phyloP scores from a whole-genome alignment of 2,888 invertebrate genomes.

The Biston stratarius region DNA sequence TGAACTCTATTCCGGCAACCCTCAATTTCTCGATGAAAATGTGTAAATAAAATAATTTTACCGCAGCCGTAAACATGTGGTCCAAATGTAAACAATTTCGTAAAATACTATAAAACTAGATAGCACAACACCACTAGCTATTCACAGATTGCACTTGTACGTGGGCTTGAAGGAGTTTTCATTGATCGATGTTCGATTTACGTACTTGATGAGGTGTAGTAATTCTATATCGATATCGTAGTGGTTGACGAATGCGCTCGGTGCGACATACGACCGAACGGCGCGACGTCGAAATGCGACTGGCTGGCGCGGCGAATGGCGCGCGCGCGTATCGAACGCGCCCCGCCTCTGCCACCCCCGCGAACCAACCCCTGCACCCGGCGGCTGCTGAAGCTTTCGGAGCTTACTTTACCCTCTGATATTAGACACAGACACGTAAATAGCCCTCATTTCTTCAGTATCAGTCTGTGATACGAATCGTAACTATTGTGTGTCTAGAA shows the following conservation, averaged over 20 bases:
- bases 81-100: slow-evolving; percentile 77
- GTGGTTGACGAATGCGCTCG: slow-evolving; percentile 71
- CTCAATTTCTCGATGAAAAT: slow-evolving; percentile 28
- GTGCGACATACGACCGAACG: slow-evolving; percentile 60
- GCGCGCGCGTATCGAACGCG: slow-evolving; percentile 85
- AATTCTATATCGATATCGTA: slow-evolving; percentile 75
- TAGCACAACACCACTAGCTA: slow-evolving; percentile 43
- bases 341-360: slow-evolving; percentile 72
- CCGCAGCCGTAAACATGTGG: slow-evolving; percentile 68
- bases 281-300: slow-evolving; percentile 77
- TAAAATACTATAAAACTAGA: slow-evolving; percentile 39
- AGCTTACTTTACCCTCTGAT: slow-evolving; percentile 53
- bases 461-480: slow-evolving; percentile 37
- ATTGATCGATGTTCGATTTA: slow-evolving; percentile 50
- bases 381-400: slow-evolving; percentile 58
- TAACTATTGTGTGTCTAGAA: slow-evolving; percentile 33
- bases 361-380: slow-evolving; percentile 68
- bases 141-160: slow-evolving; percentile 30
- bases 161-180: slow-evolving; percentile 11
- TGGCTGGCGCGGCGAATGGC: slow-evolving; percentile 63
- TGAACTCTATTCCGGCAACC: slow-evolving; percentile 19
- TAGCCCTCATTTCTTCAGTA: slow-evolving; percentile 38
- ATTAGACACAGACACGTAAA: slow-evolving; percentile 44
- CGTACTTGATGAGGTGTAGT: slow-evolving; percentile 70
- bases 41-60: slow-evolving; percentile 45